Evolutionary conservation across 64 coral and sea anemone genomes (phyloP).

Genomic region (Porites lutea): DNA sequence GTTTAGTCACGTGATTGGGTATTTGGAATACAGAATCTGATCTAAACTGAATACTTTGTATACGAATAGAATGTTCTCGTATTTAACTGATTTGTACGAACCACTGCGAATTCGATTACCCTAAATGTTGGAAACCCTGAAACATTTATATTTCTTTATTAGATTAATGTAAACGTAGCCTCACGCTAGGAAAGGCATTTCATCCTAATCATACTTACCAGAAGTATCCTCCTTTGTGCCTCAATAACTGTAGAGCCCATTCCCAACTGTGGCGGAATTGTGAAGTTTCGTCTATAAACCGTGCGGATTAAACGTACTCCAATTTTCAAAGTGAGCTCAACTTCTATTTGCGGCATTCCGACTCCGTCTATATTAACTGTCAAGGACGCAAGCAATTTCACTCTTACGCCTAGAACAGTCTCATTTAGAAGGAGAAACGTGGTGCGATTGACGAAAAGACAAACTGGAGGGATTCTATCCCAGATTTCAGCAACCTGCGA

Average conservation of each 20-base stretch:
- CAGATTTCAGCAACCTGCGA: background rate
- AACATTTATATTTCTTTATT: no score
- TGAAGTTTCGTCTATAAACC: background rate
- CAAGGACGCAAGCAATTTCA: background rate
- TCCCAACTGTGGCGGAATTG: background rate
- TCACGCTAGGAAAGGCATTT: no score
- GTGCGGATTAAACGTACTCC: background rate
- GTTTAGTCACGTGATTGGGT: no score
- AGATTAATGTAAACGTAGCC: no score
- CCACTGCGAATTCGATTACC: no score
- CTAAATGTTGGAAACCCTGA: no score
- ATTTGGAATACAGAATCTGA: no score
- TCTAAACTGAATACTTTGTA: no score
- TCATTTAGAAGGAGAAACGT: background rate
- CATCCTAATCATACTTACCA: background rate
- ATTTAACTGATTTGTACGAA: no score
- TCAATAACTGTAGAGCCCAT: background rate
- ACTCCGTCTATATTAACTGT: background rate
- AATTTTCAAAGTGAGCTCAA: background rate
- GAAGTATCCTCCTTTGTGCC: rapidly evolving
- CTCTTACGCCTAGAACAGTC: background rate
- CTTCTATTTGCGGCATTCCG: background rate
- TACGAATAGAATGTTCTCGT: no score
- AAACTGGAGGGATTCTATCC: background rate
- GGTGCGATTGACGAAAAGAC: background rate